These are phyloP conservation scores for Prietella phreatophila DNA, from an alignment of 2,113 vertebrate species.

Conservation along the genomic window DNA sequence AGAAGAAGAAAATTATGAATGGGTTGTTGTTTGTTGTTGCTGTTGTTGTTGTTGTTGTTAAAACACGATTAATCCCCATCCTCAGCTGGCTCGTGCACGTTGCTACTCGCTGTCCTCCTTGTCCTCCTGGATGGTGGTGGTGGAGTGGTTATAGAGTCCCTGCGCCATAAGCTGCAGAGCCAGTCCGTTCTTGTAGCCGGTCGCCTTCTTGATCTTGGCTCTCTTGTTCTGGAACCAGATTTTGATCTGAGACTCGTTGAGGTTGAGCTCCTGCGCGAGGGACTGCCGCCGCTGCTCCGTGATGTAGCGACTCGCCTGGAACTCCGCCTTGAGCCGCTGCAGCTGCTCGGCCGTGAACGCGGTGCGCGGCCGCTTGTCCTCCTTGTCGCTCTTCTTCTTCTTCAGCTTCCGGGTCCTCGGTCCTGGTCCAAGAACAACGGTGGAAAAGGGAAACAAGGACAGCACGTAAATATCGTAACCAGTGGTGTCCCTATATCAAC, in stretches of 20 bases:
- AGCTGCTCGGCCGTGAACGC: conserved; percentile 92
- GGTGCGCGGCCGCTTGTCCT: conserved; percentile 89
- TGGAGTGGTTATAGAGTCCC: conserved; percentile 92
- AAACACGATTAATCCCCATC: neutral
- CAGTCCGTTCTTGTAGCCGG: conserved; percentile 86
- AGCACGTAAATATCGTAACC: conserved; percentile 66
- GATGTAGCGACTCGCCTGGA: conserved; percentile 89
- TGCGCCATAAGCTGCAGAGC: conserved; percentile 91
- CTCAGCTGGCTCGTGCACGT: neutral
- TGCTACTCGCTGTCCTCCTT: conserved; percentile 91
- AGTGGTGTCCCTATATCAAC: neutral
- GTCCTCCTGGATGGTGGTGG: conserved; percentile 91
- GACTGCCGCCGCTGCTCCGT: conserved; percentile 88
- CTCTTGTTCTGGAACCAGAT: conserved; percentile 94
- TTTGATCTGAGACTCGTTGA: conserved; percentile 91
- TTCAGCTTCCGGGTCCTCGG: conserved; percentile 97
- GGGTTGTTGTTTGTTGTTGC: neutral
- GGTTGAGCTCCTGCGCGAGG: conserved; percentile 86
- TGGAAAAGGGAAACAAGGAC: conserved; percentile 75
- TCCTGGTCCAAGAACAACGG: conserved; percentile 73
- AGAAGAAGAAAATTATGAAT: neutral
- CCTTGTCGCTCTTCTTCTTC: conserved; percentile 90
- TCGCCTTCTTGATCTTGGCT: conserved; percentile 90
- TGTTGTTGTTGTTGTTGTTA: neutral
- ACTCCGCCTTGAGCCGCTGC: conserved; percentile 88